Percentiles rank a stretch among this genome's conserved stretches.
Evolutionary conservation across 2,888 invertebrate species (phyloP).

Genomic region (Agonum fuliginosum): DNA sequence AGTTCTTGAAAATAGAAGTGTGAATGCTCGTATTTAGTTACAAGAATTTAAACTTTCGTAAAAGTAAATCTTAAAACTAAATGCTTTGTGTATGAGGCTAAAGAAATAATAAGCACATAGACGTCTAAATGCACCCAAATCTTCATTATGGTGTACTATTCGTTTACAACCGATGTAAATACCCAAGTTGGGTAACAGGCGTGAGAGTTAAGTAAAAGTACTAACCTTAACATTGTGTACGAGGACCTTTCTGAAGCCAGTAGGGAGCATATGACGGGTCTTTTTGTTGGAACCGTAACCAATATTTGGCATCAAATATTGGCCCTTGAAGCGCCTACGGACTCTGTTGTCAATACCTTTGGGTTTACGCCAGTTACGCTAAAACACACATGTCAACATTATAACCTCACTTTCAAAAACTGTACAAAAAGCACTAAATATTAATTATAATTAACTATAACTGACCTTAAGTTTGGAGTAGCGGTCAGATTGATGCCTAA

Average conservation of each 20-base stretch:
- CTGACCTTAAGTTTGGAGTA: conserved; percentile 95
- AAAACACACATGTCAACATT: conserved; percentile 64
- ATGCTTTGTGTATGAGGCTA: too few species aligned
- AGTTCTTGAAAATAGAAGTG: too few species aligned
- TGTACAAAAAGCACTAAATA: conserved; percentile 12
- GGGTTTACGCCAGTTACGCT: conserved; percentile 99
- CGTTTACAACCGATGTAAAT: too few species aligned
- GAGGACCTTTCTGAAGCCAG: conserved; percentile 97
- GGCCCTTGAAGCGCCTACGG: conserved; percentile 98
- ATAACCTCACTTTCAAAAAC: conserved; percentile 46
- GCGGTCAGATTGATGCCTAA: conserved; percentile 98
- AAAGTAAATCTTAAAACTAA: too few species aligned
- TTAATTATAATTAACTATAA: conserved; percentile 61
- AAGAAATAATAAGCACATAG: too few species aligned
- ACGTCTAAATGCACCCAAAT: too few species aligned
- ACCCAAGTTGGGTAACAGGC: too few species aligned
- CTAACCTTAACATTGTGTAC: conserved; percentile 89
- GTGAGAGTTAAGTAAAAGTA: conserved; percentile 62
- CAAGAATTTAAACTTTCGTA: too few species aligned
- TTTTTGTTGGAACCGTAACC: conserved; percentile 98
- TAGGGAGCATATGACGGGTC: conserved; percentile 97
- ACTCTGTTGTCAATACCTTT: conserved; percentile 99
- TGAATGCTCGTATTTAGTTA: too few species aligned
- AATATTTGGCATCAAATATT: conserved; percentile 98
- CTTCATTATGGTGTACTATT: too few species aligned